Evolutionary conservation across 1,140 invertebrate species (phyloP).

Genomic region (Cephus cinctus): DNA sequence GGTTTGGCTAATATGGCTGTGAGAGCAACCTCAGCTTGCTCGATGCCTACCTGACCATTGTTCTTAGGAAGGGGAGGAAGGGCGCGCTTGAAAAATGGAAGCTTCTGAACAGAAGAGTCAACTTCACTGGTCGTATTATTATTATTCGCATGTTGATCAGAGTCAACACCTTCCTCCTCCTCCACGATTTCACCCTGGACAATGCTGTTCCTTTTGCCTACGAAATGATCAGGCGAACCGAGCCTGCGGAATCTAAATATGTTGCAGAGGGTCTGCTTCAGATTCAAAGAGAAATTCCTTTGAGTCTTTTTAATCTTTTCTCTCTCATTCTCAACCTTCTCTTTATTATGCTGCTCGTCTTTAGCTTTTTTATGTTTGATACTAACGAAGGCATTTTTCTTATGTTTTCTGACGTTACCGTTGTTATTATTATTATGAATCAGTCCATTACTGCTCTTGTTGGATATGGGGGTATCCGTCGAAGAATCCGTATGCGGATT

Average conservation of each 20-base stretch:
- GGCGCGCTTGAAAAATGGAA: constrained; percentile 67
- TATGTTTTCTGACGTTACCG: constrained; percentile 57
- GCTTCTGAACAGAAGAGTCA: constrained; percentile 40
- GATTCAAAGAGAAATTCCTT: constrained; percentile 66
- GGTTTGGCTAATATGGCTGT: constrained; percentile 42
- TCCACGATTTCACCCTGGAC: constrained; percentile 56
- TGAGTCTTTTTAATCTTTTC: constrained; percentile 64
- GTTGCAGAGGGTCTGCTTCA: constrained; percentile 85
- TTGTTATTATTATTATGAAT: constrained; percentile 52
- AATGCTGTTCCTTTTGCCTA: constrained; percentile 49
- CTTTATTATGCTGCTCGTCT: constrained; percentile 55
- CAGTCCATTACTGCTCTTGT: constrained; percentile 47
- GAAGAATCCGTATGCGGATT: constrained; percentile 51
- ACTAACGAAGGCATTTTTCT: constrained; percentile 63
- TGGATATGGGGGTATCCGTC: constrained; percentile 50
- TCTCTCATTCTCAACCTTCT: constrained; percentile 49
- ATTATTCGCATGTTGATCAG: constrained; percentile 47
- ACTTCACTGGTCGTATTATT: constrained; percentile 41
- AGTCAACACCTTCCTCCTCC: constrained; percentile 46
- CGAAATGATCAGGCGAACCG: constrained; percentile 55
- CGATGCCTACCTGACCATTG: constrained; percentile 46
- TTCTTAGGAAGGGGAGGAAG: constrained; percentile 75
- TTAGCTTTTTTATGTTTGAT: constrained; percentile 68
- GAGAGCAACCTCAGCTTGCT: constrained; percentile 41
- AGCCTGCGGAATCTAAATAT: constrained; percentile 72